Conservation (phyloP, 1,140 invertebrate species). For the Drosophila leontia region DNA sequence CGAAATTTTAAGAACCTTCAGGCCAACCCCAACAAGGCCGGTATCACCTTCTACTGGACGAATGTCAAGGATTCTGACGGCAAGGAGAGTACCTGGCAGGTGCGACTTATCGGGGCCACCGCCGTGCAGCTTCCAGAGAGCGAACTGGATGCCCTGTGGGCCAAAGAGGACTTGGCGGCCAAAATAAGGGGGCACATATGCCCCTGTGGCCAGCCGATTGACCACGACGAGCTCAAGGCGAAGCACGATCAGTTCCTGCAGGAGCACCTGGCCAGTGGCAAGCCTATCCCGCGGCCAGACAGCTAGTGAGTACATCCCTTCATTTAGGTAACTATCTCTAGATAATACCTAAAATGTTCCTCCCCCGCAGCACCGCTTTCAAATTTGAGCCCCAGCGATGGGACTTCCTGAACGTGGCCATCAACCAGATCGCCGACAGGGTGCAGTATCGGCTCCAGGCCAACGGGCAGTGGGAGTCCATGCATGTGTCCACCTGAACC, state of each 20-base stretch:
- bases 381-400: slow-evolving; percentile 64
- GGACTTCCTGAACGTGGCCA: slow-evolving; percentile 71
- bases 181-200: slow-evolving; percentile 70
- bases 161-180: slow-evolving; percentile 56
- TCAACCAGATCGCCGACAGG: slow-evolving; percentile 66
- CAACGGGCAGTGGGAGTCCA: slow-evolving; percentile 50
- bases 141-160: slow-evolving; percentile 59
- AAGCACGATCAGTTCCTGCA: slow-evolving; percentile 62
- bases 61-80: slow-evolving; percentile 14
- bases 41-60: slow-evolving; percentile 56
- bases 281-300: slow-evolving; percentile 47
- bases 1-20: slow-evolving; percentile 68
- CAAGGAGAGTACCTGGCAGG: slow-evolving; percentile 54
- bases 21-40: slow-evolving; percentile 62
- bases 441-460: slow-evolving; percentile 63
- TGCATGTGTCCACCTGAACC: slow-evolving; percentile 65
- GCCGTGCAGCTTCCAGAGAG: slow-evolving; percentile 61
- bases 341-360: not conserved
- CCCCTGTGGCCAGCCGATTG: slow-evolving; percentile 67
- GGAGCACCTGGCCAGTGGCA: slow-evolving; percentile 35
- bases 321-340: not conserved
- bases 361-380: slow-evolving; percentile 64
- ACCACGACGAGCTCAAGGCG: slow-evolving; percentile 53
- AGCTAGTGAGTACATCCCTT: slow-evolving; percentile 59
- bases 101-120: slow-evolving; percentile 65